Percentiles rank a stretch among this genome's conserved stretches.
phyloP scores from a whole-genome alignment of 2,797 vertebrate genomes.

The Sebastes nivosus region DNA sequence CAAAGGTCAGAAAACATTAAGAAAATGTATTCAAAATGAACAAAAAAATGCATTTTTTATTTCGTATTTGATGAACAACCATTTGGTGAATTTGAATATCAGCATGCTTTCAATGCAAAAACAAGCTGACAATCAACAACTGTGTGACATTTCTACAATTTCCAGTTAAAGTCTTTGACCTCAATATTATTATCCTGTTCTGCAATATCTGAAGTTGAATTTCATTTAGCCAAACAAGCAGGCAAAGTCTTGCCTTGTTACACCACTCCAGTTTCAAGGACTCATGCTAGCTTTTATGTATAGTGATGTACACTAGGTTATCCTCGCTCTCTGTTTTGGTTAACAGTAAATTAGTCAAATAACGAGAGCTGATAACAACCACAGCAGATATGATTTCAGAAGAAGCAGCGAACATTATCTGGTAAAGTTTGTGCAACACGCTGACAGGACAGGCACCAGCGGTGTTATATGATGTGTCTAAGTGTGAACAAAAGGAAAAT shows the following conservation, averaged over 20 bases:
- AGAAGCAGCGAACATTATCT: not conserved
- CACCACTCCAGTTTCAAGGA: not conserved
- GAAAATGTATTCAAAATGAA: not conserved
- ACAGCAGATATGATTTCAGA: slow-evolving; percentile 13
- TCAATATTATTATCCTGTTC: not conserved
- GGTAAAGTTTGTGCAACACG: not conserved
- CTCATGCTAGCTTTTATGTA: not conserved
- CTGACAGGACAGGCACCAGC: not conserved
- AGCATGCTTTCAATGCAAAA: not conserved
- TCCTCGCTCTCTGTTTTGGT: not conserved
- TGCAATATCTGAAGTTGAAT: not conserved
- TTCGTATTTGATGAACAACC: not conserved
- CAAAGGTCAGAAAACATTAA: slow-evolving; percentile 20
- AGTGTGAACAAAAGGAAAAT: not conserved
- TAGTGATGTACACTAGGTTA: not conserved
- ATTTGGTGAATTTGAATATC: not conserved
- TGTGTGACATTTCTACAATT: not conserved
- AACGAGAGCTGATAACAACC: not conserved
- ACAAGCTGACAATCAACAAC: not conserved
- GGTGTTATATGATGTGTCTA: not conserved
- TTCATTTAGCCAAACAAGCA: not conserved
- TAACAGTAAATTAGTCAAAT: slow-evolving; percentile 1
- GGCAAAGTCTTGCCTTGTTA: not conserved
- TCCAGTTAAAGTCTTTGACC: not conserved
- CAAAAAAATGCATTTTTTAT: not conserved